phyloP scores from a whole-genome alignment of 2,113 vertebrate genomes.

The Prionailurus viverrinus region DNA sequence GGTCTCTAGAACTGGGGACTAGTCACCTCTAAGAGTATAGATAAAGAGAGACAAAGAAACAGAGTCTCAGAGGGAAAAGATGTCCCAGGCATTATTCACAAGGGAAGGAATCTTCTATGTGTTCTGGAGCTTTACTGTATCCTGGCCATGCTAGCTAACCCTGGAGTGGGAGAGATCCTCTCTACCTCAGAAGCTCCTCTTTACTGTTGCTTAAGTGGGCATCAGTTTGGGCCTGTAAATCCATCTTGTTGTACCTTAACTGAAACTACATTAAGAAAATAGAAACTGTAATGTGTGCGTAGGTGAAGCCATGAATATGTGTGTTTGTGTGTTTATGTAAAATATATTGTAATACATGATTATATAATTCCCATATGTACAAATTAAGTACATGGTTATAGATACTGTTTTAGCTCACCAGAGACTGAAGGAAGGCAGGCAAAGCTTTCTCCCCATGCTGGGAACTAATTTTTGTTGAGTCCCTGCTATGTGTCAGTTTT shows the following conservation, averaged over 20 bases:
- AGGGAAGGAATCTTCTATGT: not conserved
- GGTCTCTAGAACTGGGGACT: not conserved
- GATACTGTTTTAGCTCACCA: not conserved
- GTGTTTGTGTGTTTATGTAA: not conserved
- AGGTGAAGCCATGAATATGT: not conserved
- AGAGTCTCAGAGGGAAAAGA: not conserved
- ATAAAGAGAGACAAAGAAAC: not conserved
- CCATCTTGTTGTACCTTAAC: not conserved
- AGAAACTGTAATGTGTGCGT: not conserved
- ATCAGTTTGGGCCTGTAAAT: not conserved
- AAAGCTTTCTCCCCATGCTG: not conserved
- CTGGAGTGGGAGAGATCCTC: not conserved
- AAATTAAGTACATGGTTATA: not conserved
- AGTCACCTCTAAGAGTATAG: not conserved
- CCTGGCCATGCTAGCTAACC: not conserved
- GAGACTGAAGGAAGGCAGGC: not conserved
- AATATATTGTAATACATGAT: not conserved
- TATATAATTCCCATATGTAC: not conserved
- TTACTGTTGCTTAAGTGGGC: not conserved
- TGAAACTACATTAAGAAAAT: not conserved
- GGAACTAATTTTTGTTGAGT: not conserved
- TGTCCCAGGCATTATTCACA: not conserved
- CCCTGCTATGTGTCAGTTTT: not conserved
- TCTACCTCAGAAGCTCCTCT: not conserved
- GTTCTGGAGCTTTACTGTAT: not conserved